Evolutionary conservation across 2,888 invertebrate genomes (phyloP).

Genomic region (Physocephala rufipes): DNA sequence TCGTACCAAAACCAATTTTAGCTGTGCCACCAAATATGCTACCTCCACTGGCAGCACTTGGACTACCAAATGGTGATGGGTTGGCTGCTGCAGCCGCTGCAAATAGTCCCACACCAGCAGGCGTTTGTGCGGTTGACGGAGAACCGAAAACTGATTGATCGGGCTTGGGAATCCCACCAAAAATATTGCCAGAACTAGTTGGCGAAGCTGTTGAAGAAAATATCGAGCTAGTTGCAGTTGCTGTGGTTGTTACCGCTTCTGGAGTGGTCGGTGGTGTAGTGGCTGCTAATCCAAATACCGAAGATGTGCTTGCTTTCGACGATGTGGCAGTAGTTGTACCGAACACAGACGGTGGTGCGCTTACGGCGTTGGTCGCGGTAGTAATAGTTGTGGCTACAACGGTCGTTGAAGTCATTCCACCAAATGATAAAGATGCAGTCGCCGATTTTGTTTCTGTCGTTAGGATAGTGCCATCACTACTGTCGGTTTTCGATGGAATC

Average conservation of each 20-base stretch:
- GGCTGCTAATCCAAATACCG: constrained; percentile 2
- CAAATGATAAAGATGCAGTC: constrained; percentile 39
- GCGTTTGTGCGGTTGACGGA: constrained; percentile 39
- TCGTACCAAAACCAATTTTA: constrained; percentile 35
- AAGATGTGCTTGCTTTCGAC: not conserved
- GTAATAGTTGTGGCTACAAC: constrained; percentile 17
- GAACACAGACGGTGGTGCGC: constrained; percentile 30
- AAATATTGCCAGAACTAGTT: constrained; percentile 49
- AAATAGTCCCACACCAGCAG: constrained; percentile 49
- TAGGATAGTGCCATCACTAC: constrained; percentile 41
- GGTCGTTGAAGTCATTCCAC: constrained; percentile 23
- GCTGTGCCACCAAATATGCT: constrained; percentile 51
- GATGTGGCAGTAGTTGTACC: constrained; percentile 39
- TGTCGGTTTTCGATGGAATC: constrained; percentile 44
- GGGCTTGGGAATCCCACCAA: constrained; percentile 60
- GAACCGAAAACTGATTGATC: constrained; percentile 56
- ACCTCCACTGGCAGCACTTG: constrained; percentile 44
- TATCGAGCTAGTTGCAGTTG: constrained; percentile 38
- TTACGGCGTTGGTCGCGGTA: constrained; percentile 34
- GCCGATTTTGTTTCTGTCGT: constrained; percentile 35
- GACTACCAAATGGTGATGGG: constrained; percentile 47
- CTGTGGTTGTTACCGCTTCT: constrained; percentile 15
- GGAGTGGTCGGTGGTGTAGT: constrained; percentile 18
- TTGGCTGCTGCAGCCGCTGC: constrained; percentile 51
- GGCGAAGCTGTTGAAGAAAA: constrained; percentile 40